These are phyloP conservation scores for Apis laboriosa DNA, from an alignment of 1,140 invertebrate genomes.

Conservation along the genomic window DNA sequence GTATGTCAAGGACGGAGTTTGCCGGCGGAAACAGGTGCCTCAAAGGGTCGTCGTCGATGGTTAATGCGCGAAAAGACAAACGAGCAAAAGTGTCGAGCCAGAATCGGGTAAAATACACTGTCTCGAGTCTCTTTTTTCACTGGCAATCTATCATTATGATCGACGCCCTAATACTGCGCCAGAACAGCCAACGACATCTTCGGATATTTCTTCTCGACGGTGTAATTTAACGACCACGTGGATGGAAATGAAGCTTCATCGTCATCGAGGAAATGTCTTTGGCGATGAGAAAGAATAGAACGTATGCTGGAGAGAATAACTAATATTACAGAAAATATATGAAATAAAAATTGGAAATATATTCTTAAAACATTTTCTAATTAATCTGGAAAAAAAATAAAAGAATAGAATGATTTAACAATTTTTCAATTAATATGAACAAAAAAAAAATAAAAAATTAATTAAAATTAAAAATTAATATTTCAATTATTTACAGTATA, in stretches of 20 bases:
- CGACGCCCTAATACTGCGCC: background rate
- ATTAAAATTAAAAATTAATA: too few species aligned
- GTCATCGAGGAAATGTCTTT: too few species aligned
- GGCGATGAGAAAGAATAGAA: background rate
- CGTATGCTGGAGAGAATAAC: background rate
- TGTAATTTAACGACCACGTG: background rate
- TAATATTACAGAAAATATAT: too few species aligned
- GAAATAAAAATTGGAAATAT: too few species aligned
- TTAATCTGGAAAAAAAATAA: too few species aligned
- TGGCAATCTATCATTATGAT: constrained; percentile 26
- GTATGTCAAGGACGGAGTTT: background rate
- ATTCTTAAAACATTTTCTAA: too few species aligned
- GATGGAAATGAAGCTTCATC: background rate
- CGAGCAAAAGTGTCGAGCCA: background rate
- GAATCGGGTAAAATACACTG: background rate
- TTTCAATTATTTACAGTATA: too few species aligned
- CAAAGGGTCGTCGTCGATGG: background rate
- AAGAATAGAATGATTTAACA: too few species aligned
- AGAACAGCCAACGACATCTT: background rate
- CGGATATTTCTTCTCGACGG: background rate
- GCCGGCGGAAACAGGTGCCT: background rate
- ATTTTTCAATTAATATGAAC: too few species aligned
- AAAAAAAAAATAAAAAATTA: too few species aligned
- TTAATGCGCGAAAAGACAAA: constrained; percentile 17
- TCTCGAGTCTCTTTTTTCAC: background rate